These are phyloP conservation scores for Zygothrica quintamaculata DNA, from an alignment of 2,888 invertebrate genomes.

Conservation along the genomic window DNA sequence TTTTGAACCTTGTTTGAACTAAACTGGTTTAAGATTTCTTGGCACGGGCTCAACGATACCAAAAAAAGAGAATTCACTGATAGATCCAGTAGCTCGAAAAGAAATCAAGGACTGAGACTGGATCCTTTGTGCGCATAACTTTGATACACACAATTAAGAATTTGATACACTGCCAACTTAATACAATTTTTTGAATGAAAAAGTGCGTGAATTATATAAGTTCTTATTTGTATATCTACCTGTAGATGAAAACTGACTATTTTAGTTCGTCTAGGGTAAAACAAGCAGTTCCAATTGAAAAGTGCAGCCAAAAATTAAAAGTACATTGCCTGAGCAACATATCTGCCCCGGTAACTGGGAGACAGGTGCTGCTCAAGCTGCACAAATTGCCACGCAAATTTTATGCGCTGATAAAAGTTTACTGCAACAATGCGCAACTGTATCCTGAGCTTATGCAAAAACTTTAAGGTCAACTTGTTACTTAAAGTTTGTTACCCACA, in stretches of 20 bases:
- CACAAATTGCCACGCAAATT: constrained; percentile 39
- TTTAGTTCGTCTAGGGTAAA: too few relatives aligned
- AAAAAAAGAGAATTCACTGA: too few relatives aligned
- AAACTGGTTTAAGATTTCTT: constrained; percentile 78
- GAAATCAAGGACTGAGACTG: constrained; percentile 6
- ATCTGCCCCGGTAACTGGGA: background rate
- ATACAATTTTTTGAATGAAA: constrained; percentile 8
- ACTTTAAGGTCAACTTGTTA: constrained; percentile 61
- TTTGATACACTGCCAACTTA: constrained; percentile 69
- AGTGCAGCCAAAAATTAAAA: constrained; percentile 54
- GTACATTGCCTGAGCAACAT: constrained; percentile 2
- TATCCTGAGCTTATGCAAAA: constrained; percentile 33
- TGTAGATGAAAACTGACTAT: too few relatives aligned
- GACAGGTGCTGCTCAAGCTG: constrained; percentile 38
- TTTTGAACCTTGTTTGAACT: constrained; percentile 75
- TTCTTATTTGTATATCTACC: constrained; percentile 46
- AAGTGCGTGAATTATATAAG: constrained; percentile 24
- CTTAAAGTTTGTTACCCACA: constrained; percentile 37
- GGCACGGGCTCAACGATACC: constrained; percentile 51
- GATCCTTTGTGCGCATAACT: constrained; percentile 75
- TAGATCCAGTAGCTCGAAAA: constrained; percentile 27
- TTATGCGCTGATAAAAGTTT: constrained; percentile 41
- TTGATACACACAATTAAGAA: constrained; percentile 82
- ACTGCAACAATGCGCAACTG: constrained; percentile 16
- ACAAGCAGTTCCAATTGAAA: constrained; percentile 58